Conservation (phyloP, 2,113 vertebrate species). For the Esox niger region DNA sequence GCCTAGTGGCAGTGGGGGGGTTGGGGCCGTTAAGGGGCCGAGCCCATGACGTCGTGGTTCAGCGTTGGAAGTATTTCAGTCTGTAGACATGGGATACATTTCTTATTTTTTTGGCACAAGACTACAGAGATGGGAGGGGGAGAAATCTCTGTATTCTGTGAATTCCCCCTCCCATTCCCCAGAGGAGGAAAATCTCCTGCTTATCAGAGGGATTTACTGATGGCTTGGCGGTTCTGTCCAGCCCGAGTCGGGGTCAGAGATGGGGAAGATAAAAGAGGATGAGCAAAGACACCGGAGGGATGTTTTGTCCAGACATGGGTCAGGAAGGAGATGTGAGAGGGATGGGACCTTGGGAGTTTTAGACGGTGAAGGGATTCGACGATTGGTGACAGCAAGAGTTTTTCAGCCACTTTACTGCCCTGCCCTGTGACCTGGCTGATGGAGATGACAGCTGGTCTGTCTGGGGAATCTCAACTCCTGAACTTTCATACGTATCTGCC, state of each 20-base stretch:
- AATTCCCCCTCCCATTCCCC: conserved; percentile 28
- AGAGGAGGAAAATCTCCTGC: conserved; percentile 51
- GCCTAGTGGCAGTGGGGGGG: background rate
- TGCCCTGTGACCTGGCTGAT: background rate
- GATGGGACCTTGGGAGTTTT: background rate
- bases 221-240: conserved; percentile 40
- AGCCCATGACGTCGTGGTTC: conserved; percentile 23
- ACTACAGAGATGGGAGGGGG: conserved; percentile 35
- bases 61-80: background rate
- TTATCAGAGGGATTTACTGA: conserved; percentile 58
- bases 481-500: background rate
- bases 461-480: background rate
- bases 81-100: no score
- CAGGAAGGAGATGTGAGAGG: background rate
- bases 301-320: conserved; percentile 4
- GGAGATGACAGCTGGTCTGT: background rate
- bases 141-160: conserved; percentile 36
- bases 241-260: conserved; percentile 15
- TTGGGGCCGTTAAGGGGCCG: background rate
- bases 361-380: background rate
- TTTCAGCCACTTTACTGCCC: no score
- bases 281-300: background rate
- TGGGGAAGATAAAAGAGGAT: background rate
- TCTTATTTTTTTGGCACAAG: no score
- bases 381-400: background rate